Evolutionary conservation across 1,140 invertebrate genomes (phyloP).

Genomic region (Anastrepha obliqua): DNA sequence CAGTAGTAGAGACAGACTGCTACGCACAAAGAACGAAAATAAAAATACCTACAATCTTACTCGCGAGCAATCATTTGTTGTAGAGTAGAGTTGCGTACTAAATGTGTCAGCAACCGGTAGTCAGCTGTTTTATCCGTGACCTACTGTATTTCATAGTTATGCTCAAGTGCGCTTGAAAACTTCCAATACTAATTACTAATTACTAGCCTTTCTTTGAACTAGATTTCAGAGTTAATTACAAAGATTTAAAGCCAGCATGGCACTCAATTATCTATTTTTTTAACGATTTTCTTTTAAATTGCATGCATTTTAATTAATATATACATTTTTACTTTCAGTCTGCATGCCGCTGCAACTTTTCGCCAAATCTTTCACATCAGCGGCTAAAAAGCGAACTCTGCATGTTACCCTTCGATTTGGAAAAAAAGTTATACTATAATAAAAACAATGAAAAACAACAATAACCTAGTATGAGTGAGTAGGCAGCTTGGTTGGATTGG

Average conservation of each 20-base stretch:
- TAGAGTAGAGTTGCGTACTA: too few relatives aligned
- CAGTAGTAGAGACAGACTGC: too few relatives aligned
- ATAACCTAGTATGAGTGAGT: background rate
- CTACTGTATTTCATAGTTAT: too few relatives aligned
- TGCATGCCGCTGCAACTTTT: background rate
- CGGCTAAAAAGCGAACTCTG: background rate
- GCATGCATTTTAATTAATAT: slow-evolving; percentile 4
- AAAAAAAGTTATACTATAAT: background rate
- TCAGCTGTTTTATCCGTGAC: too few relatives aligned
- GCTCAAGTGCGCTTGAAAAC: too few relatives aligned
- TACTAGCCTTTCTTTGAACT: slow-evolving; percentile 27
- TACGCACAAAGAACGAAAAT: too few relatives aligned
- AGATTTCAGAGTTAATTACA: slow-evolving; percentile 9
- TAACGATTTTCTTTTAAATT: background rate
- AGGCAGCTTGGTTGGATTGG: background rate
- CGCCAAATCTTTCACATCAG: slow-evolving; percentile 20
- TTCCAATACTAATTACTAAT: too few relatives aligned
- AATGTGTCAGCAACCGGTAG: too few relatives aligned
- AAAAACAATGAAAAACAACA: background rate
- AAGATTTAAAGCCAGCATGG: background rate
- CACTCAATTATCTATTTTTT: background rate
- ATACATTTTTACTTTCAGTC: slow-evolving; percentile 17
- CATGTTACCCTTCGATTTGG: slow-evolving; percentile 8
- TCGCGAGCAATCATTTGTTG: too few relatives aligned
- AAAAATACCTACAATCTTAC: too few relatives aligned